Evolutionary conservation across 2,888 invertebrate species (phyloP).

Genomic region (Caenorhabditis auriculariae): DNA sequence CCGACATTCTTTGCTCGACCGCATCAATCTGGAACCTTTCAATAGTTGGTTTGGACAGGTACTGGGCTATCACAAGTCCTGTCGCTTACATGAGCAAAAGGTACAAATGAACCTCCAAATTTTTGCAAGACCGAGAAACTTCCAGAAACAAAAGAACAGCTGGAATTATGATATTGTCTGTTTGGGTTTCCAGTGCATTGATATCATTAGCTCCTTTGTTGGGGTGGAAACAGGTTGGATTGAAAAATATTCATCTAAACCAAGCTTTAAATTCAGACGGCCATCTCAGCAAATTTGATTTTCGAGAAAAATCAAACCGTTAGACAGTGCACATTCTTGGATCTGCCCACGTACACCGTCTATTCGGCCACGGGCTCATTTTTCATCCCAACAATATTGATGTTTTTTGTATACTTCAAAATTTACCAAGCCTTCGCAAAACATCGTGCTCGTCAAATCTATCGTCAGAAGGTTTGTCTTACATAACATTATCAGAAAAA

Average conservation of each 20-base stretch:
- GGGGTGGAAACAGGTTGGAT: constrained; percentile 65
- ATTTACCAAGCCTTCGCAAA: constrained; percentile 74
- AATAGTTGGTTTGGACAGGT: constrained; percentile 67
- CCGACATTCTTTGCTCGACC: constrained; percentile 67
- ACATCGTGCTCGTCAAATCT: constrained; percentile 64
- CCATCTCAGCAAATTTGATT: constrained; percentile 32
- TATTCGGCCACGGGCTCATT: constrained; percentile 76
- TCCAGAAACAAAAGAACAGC: constrained; percentile 61
- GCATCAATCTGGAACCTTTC: constrained; percentile 68
- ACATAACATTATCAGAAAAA: neutral
- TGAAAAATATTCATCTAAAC: neutral
- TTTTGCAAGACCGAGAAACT: neutral
- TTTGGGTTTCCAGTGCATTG: constrained; percentile 66
- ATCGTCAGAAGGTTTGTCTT: constrained; percentile 62
- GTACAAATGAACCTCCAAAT: constrained; percentile 33
- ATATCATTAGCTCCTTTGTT: constrained; percentile 67
- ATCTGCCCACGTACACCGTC: constrained; percentile 65
- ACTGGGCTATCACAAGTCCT: constrained; percentile 65
- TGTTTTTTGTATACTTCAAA: constrained; percentile 98
- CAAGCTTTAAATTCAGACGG: constrained; percentile 23
- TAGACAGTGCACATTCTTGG: constrained; percentile 57
- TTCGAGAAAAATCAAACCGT: constrained; percentile 36
- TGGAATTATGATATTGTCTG: constrained; percentile 64
- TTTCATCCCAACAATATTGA: constrained; percentile 97
- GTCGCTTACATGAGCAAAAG: constrained; percentile 65